phyloP scores from a whole-genome alignment of 2,113 vertebrate genomes.

The Ranitomeya variabilis region DNA sequence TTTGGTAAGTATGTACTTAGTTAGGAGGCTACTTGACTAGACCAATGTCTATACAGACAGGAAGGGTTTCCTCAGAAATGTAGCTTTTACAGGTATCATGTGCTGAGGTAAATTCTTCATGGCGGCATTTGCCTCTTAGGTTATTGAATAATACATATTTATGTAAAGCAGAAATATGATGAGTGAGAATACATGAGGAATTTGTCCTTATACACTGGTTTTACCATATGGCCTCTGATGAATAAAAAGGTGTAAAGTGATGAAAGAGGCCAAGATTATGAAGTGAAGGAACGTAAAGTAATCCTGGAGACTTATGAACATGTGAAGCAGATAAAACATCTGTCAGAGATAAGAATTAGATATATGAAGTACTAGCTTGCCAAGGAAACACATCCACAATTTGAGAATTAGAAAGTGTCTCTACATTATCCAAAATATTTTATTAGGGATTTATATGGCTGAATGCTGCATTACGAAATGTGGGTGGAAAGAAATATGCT shows the following conservation, averaged over 20 bases:
- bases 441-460: neutral
- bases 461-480: neutral
- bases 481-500: neutral
- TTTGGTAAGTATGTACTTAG: too few relatives aligned
- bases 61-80: too few relatives aligned
- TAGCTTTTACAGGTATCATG: too few relatives aligned
- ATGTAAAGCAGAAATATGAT: neutral
- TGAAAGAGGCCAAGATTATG: neutral
- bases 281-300: neutral
- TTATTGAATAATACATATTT: too few relatives aligned
- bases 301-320: neutral
- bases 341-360: neutral
- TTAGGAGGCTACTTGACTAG: too few relatives aligned
- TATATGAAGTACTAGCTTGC: neutral
- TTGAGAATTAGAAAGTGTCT: neutral
- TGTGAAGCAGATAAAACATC: neutral
- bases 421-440: neutral
- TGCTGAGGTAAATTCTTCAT: too few relatives aligned
- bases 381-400: neutral
- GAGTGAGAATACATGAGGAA: neutral
- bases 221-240: neutral
- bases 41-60: too few relatives aligned
- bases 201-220: neutral
- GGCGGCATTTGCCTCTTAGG: too few relatives aligned
- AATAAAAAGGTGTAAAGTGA: constrained; percentile 9